Conservation (phyloP, 2,113 vertebrate species). For the Platichthys flesus region DNA sequence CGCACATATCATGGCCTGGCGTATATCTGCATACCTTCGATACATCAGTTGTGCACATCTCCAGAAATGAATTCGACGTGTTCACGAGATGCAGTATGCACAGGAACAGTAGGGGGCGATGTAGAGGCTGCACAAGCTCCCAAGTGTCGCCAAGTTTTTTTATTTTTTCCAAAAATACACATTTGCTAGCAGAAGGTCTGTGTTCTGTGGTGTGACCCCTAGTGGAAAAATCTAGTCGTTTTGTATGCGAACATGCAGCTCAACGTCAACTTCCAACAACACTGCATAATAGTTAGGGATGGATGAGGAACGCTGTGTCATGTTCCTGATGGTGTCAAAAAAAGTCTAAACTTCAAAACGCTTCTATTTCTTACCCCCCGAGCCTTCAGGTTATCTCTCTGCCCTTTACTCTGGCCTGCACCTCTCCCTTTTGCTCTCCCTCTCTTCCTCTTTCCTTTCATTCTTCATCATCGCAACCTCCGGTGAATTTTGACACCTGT, state of each 20-base stretch:
- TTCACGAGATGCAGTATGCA: no score
- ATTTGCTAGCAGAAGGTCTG: no score
- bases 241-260: no score
- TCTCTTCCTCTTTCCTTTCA: conserved; percentile 34
- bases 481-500: conserved; percentile 76
- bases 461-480: conserved; percentile 56
- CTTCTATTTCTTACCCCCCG: background rate
- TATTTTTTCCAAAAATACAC: no score
- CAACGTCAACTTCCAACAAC: no score
- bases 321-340: conserved; percentile 7
- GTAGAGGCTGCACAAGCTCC: background rate
- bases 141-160: background rate
- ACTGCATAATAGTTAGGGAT: background rate
- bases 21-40: no score
- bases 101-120: background rate
- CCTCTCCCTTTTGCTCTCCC: conserved; percentile 11
- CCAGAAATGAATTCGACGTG: no score
- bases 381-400: conserved; percentile 39
- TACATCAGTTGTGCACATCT: no score
- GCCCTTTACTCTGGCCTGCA: conserved; percentile 8
- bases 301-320: background rate
- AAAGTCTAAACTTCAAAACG: conserved; percentile 28
- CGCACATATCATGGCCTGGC: no score
- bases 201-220: no score
- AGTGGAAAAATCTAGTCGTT: no score